Evolutionary conservation across 2,888 invertebrate species (phyloP).

Genomic region (Diaprepes abbreviatus): DNA sequence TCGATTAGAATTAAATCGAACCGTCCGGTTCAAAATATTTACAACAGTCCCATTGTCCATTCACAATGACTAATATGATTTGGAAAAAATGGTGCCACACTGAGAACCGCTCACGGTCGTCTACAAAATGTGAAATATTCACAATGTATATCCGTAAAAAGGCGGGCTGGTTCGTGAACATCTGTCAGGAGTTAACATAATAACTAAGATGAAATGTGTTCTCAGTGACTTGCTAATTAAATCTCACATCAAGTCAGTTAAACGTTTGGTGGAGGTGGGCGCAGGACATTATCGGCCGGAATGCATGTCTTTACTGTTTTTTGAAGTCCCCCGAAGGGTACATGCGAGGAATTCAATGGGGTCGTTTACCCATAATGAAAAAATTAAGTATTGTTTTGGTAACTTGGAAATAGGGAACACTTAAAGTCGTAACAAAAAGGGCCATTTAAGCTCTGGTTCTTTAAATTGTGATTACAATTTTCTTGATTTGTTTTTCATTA

Average conservation of each 20-base stretch:
- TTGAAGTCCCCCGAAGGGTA: too few relatives aligned
- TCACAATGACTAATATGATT: conserved; percentile 46
- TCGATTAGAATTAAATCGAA: conserved; percentile 40
- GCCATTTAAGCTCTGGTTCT: too few relatives aligned
- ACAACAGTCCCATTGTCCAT: conserved; percentile 42
- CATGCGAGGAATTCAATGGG: too few relatives aligned
- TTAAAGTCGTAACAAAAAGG: too few relatives aligned
- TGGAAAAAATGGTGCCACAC: conserved; percentile 51
- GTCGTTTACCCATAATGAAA: too few relatives aligned
- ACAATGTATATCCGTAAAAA: conserved; percentile 54
- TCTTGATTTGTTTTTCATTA: too few relatives aligned
- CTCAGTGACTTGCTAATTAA: conserved; percentile 63
- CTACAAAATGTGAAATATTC: conserved; percentile 54
- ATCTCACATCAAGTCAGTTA: conserved; percentile 57
- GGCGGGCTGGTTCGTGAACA: conserved; percentile 59
- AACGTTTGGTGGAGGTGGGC: conserved; percentile 26
- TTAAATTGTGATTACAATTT: too few relatives aligned
- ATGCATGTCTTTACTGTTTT: not conserved
- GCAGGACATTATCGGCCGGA: conserved; percentile 11
- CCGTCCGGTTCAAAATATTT: conserved; percentile 41
- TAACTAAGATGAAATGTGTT: conserved; percentile 60
- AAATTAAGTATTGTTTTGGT: too few relatives aligned
- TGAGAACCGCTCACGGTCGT: conserved; percentile 52
- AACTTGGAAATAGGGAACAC: too few relatives aligned
- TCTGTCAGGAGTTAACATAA: conserved; percentile 61